Evolutionary conservation across 2,888 invertebrate species (phyloP), one percentile per base, ranked within the genome.

Genomic region (Synanthedon formicaeformis): DNA sequence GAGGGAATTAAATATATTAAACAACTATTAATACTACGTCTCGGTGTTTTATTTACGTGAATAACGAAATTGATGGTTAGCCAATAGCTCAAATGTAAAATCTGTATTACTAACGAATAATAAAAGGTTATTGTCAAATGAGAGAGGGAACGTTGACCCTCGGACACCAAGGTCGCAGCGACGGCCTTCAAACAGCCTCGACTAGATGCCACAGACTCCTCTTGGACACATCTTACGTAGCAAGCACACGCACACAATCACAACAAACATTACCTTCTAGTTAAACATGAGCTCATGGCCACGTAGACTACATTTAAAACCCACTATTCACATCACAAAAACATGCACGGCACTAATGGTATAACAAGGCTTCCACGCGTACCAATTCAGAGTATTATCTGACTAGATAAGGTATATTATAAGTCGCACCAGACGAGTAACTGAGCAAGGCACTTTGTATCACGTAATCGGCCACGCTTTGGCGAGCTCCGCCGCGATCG

Each of bases 121-220:
- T 34, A 34, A 34, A 34, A 34, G 6, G 34, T 34, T 34, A 34
- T 34, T 34, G 34, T 34, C 34, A 34, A 34, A 34, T 34, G 10
- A 34, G 34, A 34, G 73, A 71, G 76, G 78, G 87, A 81, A 77
- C 87, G 73, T 80, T 81, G 81, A 86, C 84, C 85, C 84, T 83
- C 79, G 76, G 77, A 71, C 78, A 79, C 70, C 80, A 87, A 87
- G 87, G 87, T 87, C 87, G 81, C 72, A 73, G 69, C 78, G 78
- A 76, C 84, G 86, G 87, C 87, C 87, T 87, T 86, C 87, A 81
- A 75, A 79, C 78, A 80, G 82, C 78, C 83, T 82, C 78, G 82
- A 75, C 81, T 78, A 78, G 75, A 67, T 73, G 73, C 66, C 52
- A 49, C 54, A 53, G 55, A 51, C 75, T 78, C 71, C 73, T 67